These are phyloP conservation scores for Mythimna vitellina DNA, from an alignment of 2,888 invertebrate genomes.

Conservation along the genomic window DNA sequence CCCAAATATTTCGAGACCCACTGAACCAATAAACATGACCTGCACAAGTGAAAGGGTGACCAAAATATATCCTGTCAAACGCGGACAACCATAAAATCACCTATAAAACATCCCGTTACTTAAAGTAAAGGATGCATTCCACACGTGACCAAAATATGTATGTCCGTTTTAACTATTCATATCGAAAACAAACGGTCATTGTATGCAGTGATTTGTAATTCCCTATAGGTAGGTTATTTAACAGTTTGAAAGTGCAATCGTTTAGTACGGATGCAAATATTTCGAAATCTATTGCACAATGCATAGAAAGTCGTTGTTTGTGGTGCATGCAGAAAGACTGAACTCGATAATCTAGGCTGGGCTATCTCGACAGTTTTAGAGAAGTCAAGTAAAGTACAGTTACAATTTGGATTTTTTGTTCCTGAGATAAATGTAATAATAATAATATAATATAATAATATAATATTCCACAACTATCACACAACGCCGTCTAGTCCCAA, in stretches of 20 bases:
- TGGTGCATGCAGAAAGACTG: conserved; percentile 40
- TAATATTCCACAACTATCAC: too few species aligned
- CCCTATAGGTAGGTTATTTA: conserved; percentile 77
- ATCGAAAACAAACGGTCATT: conserved; percentile 73
- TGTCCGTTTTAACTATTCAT: conserved; percentile 69
- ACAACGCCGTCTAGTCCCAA: too few species aligned
- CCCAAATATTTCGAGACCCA: conserved; percentile 55
- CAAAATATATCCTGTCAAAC: conserved; percentile 75
- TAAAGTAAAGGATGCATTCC: conserved; percentile 80
- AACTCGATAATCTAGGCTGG: conserved; percentile 21
- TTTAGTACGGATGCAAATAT: conserved; percentile 67
- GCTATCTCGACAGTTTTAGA: background rate
- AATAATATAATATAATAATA: too few species aligned
- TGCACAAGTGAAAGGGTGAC: conserved; percentile 73
- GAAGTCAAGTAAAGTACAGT: background rate
- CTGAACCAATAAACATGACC: conserved; percentile 67
- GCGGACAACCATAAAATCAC: conserved; percentile 66
- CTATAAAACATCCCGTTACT: conserved; percentile 80
- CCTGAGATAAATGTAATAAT: too few species aligned
- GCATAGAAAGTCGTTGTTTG: conserved; percentile 55
- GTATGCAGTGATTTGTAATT: conserved; percentile 74
- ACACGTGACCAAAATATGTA: conserved; percentile 79
- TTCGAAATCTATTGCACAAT: conserved; percentile 60
- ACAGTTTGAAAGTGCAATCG: conserved; percentile 79
- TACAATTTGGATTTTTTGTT: too few species aligned